Evolutionary conservation across 2,888 invertebrate genomes (phyloP).

Genomic region (Cordilura impudica): DNA sequence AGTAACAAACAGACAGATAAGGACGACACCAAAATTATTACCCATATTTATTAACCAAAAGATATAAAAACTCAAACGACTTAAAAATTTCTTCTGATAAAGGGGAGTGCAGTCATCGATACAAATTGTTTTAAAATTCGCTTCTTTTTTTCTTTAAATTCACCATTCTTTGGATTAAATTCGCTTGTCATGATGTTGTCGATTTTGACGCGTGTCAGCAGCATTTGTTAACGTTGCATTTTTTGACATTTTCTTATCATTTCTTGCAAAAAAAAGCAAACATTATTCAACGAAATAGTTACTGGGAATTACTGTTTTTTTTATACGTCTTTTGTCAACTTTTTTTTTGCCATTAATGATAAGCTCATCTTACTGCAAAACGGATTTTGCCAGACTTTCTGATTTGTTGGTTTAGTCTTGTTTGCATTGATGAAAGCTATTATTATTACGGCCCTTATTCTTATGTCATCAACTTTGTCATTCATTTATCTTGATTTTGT

Average conservation of each 20-base stretch:
- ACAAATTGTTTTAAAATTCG: slow-evolving; percentile 40
- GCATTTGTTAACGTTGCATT: slow-evolving; percentile 37
- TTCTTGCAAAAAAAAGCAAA: slow-evolving; percentile 3
- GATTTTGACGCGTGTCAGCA: slow-evolving; percentile 54
- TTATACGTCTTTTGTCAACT: neutral
- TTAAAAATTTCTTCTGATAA: neutral
- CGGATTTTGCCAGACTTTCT: neutral
- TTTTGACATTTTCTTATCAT: slow-evolving; percentile 39
- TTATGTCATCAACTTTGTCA: slow-evolving; percentile 22
- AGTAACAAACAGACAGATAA: neutral
- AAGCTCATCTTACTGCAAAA: neutral
- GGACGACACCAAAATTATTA: neutral
- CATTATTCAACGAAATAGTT: slow-evolving; percentile 19
- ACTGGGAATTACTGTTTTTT: slow-evolving; percentile 31
- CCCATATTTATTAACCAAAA: neutral
- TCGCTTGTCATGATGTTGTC: slow-evolving; percentile 19
- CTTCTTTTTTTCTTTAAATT: slow-evolving; percentile 33
- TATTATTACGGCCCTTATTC: neutral
- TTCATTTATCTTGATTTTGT: slow-evolving; percentile 19
- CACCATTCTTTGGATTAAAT: neutral
- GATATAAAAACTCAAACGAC: neutral
- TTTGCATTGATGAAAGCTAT: neutral
- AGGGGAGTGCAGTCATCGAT: neutral
- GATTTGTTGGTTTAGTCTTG: slow-evolving; percentile 21
- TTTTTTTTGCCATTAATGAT: slow-evolving; percentile 26